Evolutionary conservation across 2,113 vertebrate species (phyloP).

Genomic region (Misgurnus anguillicaudatus): DNA sequence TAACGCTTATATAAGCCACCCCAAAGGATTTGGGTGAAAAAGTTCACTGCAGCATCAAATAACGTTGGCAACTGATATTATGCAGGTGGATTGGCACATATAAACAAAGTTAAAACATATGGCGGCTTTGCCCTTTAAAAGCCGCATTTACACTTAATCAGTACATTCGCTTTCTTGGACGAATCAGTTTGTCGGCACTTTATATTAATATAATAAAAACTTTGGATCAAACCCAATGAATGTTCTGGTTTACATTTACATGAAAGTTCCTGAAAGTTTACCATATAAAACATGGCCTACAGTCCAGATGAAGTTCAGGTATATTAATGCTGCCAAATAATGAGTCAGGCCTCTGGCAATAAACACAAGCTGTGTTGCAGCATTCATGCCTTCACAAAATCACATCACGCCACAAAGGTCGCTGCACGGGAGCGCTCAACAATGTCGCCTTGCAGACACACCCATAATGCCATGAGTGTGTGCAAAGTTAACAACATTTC

Average conservation of each 20-base stretch:
- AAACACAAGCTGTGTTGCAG: conserved; percentile 22
- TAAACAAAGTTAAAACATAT: conserved; percentile 32
- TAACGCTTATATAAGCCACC: background rate
- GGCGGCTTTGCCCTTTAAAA: conserved; percentile 16
- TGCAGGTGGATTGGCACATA: conserved; percentile 32
- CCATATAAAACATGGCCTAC: background rate
- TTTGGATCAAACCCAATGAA: too few relatives aligned
- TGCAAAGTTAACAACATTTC: conserved; percentile 26
- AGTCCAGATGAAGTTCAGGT: background rate
- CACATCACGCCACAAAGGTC: conserved; percentile 59
- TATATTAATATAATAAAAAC: conserved; percentile 58
- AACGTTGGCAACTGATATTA: conserved; percentile 2
- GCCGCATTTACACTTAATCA: background rate
- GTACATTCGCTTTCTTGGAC: background rate
- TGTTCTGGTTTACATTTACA: background rate
- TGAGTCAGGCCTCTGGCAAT: background rate
- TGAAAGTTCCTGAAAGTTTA: background rate
- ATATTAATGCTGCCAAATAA: background rate
- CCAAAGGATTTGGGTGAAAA: background rate
- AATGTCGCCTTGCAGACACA: conserved; percentile 17
- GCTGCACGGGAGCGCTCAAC: conserved; percentile 58
- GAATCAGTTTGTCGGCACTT: background rate
- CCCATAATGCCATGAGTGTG: conserved; percentile 16
- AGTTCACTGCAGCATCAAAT: background rate
- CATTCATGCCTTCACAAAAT: background rate